Evolutionary conservation across 2,113 vertebrate genomes (phyloP).

Genomic region (Promerops cafer): DNA sequence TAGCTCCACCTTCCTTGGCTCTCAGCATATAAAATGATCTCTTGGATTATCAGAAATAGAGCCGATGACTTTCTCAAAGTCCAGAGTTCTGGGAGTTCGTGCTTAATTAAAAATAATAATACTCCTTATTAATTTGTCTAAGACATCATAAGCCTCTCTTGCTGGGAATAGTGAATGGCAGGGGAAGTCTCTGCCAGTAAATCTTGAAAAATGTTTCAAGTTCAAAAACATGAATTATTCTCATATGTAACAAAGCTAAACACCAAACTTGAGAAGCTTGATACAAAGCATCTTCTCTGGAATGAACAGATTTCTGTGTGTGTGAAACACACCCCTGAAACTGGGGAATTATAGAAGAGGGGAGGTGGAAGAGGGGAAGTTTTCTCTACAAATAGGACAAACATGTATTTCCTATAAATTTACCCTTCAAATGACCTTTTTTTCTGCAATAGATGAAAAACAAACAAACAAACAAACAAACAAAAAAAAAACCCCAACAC

Average conservation of each 20-base stretch:
- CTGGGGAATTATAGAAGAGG: neutral
- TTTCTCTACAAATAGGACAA: neutral
- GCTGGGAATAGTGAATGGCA: neutral
- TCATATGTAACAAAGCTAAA: neutral
- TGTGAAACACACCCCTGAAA: neutral
- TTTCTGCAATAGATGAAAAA: neutral
- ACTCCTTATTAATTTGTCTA: neutral
- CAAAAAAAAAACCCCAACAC: neutral
- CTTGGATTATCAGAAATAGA: neutral
- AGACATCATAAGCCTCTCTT: neutral
- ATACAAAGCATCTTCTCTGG: neutral
- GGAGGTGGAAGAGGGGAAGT: neutral
- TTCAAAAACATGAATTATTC: neutral
- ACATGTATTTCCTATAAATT: neutral
- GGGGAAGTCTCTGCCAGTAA: neutral
- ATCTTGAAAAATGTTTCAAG: neutral
- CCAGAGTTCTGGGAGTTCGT: neutral
- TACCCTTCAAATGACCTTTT: neutral
- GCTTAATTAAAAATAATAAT: neutral
- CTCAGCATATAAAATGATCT: neutral
- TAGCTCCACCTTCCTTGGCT: neutral
- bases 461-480: neutral
- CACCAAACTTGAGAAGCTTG: neutral
- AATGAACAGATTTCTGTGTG: neutral
- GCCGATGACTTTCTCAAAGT: neutral